Base-by-base conservation (phyloP, 2,888 invertebrate genomes). In the Noctuana brunneofusca region DNA sequence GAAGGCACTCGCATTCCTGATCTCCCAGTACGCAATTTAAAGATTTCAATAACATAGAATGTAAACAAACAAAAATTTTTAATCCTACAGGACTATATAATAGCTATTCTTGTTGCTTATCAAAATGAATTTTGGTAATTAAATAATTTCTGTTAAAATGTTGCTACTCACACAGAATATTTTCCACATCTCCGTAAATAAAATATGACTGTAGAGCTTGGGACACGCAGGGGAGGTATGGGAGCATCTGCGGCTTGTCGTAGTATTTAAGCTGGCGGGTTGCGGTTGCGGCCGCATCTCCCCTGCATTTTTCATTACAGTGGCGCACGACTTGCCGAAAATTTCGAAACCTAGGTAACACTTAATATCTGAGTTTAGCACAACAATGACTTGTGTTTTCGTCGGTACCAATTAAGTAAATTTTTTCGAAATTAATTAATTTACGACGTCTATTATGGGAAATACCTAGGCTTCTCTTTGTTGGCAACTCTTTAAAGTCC, bases 271-370 rank as follows among this genome's bases (percentile, higher is more conserved):
- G 81, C 67, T 67, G 68, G 64, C 70, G 71, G 74, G 74, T 71
- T 85, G 86, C 81, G 84, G 83, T 83, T 80, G 72, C 60, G 72
- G 71, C 67, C 58, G 67, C 66, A 58, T 72, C 81, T 78, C 79
- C 81, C 74, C 68, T 68, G 66, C 71, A 75, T 80, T 84, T 82
- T 84, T 84, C 86, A 85, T 87, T 86, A 85, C 66, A 68, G 74
- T 69, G 66, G 69, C 64, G 78, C 87, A 88, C 88, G 87, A 87
- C 73, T 73, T 71, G 72, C 75, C 56, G 70, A 81, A 77, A 80
- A 81, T 88, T 76, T 78, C 79, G 83, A 81, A 80, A 86, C 69
- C 49, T 54, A 41, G 46, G 56, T 63, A 50, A 63, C 50, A 52
- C 41, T 32, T 63, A 63, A 63, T 63, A 56, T 32, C 63, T 50